Base-by-base conservation (phyloP, 2,888 invertebrate species). In the Melikaiella ostensackeni region DNA sequence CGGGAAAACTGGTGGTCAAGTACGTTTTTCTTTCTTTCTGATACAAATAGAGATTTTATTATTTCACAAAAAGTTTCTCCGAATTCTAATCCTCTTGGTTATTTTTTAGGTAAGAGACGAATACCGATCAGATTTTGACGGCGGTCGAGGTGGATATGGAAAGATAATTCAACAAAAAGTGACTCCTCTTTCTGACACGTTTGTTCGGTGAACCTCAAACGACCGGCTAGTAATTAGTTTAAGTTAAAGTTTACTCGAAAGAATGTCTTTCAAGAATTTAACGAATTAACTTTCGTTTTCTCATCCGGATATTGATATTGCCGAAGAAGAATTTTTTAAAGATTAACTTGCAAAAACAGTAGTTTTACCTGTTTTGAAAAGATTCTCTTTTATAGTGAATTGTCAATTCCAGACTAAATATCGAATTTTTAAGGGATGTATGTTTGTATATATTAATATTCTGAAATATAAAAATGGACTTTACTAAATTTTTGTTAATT, bases 1-100 rank as follows among this genome's bases (percentile, higher is more conserved):
- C 84, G 99, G 99, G 75, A 98, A 98, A 92, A 97, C 97, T 86
- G 99, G 99, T 76, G 99, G 99, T 88, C 99, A 99, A 95, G 99
- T 97, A 91, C 80, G 79, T 81, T 62, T 35, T 64, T 13, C 21
- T 59, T 61, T 35, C 16, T 35, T 75, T 62, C 8, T 70, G 62
- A 61, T 33, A 57, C 24, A 46, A 33, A 50, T 13, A 24, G 13
- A 35, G 13, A 6, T 13, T 7, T 13, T 61, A 24, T 74, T 21
- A 46, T 27, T 38, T 27, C 13, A 62, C 7, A 57, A 5, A 70
- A 64, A 57, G 50, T 76, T 2, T 33, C 11, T 33, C 3, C 33
- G 21, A 30, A 50, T 33, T 16, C 1, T 64, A 55, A 46, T 46
- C 59, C 50, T 30, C 6, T 55, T 55, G 21, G 8, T 59, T 6